phyloP scores from a whole-genome alignment of 2,797 vertebrate species.

The Enteromius afrohamiltoni region DNA sequence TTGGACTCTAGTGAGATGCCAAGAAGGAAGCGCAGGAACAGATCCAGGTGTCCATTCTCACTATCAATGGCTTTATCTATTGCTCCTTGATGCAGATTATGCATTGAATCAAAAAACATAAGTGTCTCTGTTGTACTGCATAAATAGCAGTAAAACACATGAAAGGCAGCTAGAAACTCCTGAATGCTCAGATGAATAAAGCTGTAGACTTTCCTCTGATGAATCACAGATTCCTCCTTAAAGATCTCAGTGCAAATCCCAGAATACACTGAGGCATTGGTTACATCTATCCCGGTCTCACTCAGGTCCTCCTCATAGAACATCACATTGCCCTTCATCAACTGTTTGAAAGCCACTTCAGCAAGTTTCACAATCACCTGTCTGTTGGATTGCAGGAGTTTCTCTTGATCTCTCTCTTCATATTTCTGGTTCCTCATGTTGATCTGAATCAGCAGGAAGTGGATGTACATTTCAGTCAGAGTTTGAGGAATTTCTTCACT shows the following conservation, averaged over 20 bases:
- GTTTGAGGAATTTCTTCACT: not conserved
- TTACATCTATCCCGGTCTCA: not conserved
- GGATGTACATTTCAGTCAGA: slow-evolving; percentile 1
- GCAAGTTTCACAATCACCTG: not conserved
- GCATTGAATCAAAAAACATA: not conserved
- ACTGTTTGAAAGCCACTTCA: not conserved
- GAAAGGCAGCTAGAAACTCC: not conserved
- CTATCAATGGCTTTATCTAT: not conserved
- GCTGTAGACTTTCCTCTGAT: not conserved
- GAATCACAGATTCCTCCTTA: not conserved
- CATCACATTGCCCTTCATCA: not conserved
- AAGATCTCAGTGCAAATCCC: slow-evolving; percentile 1
- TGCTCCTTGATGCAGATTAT: not conserved
- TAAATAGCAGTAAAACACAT: not conserved
- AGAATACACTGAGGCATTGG: not conserved
- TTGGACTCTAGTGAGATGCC: not conserved
- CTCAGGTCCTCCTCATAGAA: not conserved
- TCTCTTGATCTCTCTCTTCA: not conserved
- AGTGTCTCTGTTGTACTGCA: not conserved
- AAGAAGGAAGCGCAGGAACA: not conserved
- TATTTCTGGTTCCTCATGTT: not conserved
- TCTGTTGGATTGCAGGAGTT: not conserved
- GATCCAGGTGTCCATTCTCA: not conserved
- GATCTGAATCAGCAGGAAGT: not conserved
- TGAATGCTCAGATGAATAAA: not conserved